Evolutionary conservation across 2,797 vertebrate genomes (phyloP), one percentile per base, ranked within the genome.

Genomic region (Channallabes apus): DNA sequence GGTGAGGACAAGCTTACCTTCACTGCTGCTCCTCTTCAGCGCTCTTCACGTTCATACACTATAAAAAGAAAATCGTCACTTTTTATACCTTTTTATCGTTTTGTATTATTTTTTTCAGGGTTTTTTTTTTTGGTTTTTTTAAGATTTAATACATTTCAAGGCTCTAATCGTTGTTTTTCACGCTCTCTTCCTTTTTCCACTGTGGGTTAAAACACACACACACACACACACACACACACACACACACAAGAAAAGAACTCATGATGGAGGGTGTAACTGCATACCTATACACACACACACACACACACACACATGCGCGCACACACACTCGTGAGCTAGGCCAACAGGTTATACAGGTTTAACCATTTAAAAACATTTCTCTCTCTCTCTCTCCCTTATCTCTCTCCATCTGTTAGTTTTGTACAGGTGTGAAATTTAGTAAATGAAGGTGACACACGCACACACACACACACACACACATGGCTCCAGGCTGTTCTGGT

Each of bases 331-430:
- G 27, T 7, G 29, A 67, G 46, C 83, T n/a, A 59, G 83, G 32
- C 81, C 38, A 77, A 88, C 89, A 65, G 67, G 88, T 85, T 67
- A 41, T 65, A 89, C 90, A 72, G 78, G 89, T 84, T 38, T 18
- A 84, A 51, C 56, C 72, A 86, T 78, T 83, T 75, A 29, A 64
- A 32, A 46, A 54, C 29, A 51, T 38, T 46, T 29, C 64, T 29
- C 64, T 38, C 3, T 35, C 6, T 3, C 6, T 35, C 2, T 35
- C 17, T 35, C 17, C 18, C 3, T 9, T 1, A 14, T 1, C 17
- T 75, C 72, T 56, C 24, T 29, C 24, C n/a, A 32, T 32, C 15
- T 56, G 17, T 20, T 29, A 56, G 35, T 41, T 72, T 6, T 72
- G 6, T 22, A 72, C 46, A 41, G 1, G 1, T 72, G 22, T 46